Base-by-base conservation (phyloP, 2,797 vertebrate species). In the Spinus olivaceus region DNA sequence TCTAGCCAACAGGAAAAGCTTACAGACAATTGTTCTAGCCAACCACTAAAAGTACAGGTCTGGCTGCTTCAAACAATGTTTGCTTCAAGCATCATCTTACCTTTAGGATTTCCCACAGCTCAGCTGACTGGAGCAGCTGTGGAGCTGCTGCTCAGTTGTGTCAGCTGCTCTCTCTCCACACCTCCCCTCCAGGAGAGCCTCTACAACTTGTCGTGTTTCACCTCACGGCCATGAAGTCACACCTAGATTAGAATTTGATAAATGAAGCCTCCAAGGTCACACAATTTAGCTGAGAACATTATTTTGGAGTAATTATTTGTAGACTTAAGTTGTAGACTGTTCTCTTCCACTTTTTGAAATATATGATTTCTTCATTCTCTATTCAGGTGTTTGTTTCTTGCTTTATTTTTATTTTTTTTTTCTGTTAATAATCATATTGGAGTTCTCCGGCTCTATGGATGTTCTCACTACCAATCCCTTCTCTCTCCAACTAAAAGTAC, bases 231-330 rank as follows among this genome's bases (percentile, higher is more conserved):
- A 25, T 85, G 37, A 89, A 74, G 23, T 64, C 83, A 64, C 65
- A 32, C 39, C n/a, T 60, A 80, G 86, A 87, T 92, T 66, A 85
- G 53, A 87, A 41, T 74, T 81, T 95, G 86, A 91, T 61, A 50
- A 84, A 73, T 82, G 64, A 64, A 47, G 37, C 4, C 42, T 88
- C 41, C 16, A 37, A 71, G 32, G 35, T 81, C 46, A 10, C 21
- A 4, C 42, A 44, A 0, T 13, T 71, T 37, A 65, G 14, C 35
- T 59, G 54, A 15, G 35, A 85, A 66, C 0, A 6, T 64, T 73
- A 57, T 90, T 80, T 79, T 3, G 0, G 35, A 9, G 5, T 61
- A 85, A 85, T 73, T 92, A 94, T 78, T 47, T 24, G n/a, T 60
- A 39, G 72, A 39, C 23, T 54, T 9, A 56, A 93, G 67, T 32